These are phyloP conservation scores for Candoia aspera DNA, from an alignment of 2,113 vertebrate species.

Conservation along the genomic window DNA sequence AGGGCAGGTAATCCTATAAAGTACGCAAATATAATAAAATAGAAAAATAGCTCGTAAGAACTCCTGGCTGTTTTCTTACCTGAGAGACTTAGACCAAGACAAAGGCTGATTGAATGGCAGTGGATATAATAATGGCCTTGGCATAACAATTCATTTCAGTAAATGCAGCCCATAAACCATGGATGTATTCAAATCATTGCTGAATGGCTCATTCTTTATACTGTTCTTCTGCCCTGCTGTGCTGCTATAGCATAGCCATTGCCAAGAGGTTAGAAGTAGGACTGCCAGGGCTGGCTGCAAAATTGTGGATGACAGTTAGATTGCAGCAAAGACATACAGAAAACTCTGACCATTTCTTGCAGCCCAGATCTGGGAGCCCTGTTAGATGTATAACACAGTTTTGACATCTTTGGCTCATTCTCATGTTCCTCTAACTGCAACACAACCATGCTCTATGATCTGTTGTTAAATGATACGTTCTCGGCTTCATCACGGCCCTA, in stretches of 20 bases:
- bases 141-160: slow-evolving; percentile 11
- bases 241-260: background rate
- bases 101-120: slow-evolving; percentile 11
- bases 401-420: background rate
- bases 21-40: background rate
- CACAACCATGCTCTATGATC: background rate
- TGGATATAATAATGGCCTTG: slow-evolving; percentile 2
- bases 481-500: background rate
- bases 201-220: background rate
- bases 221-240: background rate
- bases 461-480: background rate
- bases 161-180: background rate
- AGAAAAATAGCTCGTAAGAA: slow-evolving; percentile 4
- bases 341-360: background rate
- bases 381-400: background rate
- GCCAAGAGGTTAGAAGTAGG: background rate
- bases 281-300: background rate
- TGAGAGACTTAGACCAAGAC: background rate
- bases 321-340: background rate
- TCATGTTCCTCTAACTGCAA: background rate
- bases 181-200: background rate
- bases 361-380: background rate
- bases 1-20: background rate
- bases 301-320: background rate
- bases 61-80: background rate